Evolutionary conservation across 2,113 vertebrate species (phyloP).

Genomic region (Phaethornis superciliosus): DNA sequence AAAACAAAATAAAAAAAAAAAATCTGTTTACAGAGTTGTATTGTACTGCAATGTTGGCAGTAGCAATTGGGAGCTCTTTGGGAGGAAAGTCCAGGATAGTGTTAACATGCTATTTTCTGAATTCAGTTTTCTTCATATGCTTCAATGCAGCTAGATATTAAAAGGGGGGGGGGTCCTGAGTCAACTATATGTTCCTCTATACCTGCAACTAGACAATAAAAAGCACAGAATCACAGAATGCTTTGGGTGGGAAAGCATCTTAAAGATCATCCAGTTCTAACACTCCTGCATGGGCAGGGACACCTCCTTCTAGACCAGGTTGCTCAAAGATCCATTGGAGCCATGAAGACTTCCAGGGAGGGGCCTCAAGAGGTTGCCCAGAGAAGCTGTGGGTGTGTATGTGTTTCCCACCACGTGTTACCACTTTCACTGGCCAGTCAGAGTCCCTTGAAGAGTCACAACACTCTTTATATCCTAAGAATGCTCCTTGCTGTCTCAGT

Average conservation of each 20-base stretch:
- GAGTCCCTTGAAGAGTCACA: background rate
- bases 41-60: background rate
- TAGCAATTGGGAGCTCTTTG: background rate
- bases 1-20: background rate
- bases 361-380: no score
- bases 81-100: fast-evolving
- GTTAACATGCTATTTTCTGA: background rate
- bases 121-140: background rate
- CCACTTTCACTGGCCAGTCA: background rate
- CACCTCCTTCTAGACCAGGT: no score
- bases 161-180: background rate
- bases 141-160: background rate
- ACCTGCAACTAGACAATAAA: background rate
- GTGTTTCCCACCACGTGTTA: background rate
- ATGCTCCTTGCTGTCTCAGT: background rate
- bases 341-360: no score
- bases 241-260: no score
- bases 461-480: background rate
- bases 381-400: background rate
- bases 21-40: background rate
- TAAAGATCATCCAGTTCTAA: no score
- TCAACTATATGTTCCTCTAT: background rate
- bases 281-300: no score
- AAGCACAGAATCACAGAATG: background rate
- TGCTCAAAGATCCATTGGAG: no score